Evolutionary conservation across 2,888 invertebrate genomes (phyloP), one percentile per base, ranked within the genome.

Genomic region (Ephialtes manifestator): DNA sequence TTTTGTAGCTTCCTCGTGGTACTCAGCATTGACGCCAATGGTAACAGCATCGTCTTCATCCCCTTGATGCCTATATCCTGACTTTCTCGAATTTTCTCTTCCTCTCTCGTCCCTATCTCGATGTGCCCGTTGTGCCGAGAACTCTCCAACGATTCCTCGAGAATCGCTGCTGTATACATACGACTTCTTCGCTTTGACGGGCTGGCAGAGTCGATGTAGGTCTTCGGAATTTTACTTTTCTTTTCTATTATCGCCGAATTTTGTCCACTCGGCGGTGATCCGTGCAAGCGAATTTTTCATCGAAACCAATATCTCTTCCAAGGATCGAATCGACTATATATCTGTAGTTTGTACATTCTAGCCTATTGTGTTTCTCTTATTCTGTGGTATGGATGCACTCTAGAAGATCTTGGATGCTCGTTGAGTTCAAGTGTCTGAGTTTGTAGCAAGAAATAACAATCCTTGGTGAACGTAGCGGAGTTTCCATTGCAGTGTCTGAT

Each of bases 11-110:
- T 70, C 31, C 60, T 48, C 20, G 31, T 11, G 35, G 55, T 35
- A 60, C 78, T 79, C 55, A 28, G n/a, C 46, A 39, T 20, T 68
- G 55, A 58, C 65, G 31, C 81, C 79, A 81, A 60, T 58, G 58
- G 76, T 76, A 65, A 72, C 39, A 68, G 35, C 55, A 28, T 18
- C 63, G 43, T 72, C 48, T 58, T 43, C 35, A 13, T 20, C 43
- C 46, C 35, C 18, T 43, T 51, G 60, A 55, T 53, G 43, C 58
- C 68, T 48, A 80, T 84, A 71, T 74, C 48, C 60, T 58, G 31
- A n/a, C 71, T 71, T 39, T 65, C 35, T 71, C 48, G 39, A 11
- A n/a, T 31, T 39, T 24, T 60, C 20, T 74, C 15, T 39, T 77
- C 72, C 35, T 39, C 46, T 67, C 74, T 39, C 28, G 1, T 24